Percentiles rank a stretch among this genome's conserved stretches.
Evolutionary conservation across 2,888 invertebrate genomes (phyloP).

Genomic region (Chrysina gloriosa): DNA sequence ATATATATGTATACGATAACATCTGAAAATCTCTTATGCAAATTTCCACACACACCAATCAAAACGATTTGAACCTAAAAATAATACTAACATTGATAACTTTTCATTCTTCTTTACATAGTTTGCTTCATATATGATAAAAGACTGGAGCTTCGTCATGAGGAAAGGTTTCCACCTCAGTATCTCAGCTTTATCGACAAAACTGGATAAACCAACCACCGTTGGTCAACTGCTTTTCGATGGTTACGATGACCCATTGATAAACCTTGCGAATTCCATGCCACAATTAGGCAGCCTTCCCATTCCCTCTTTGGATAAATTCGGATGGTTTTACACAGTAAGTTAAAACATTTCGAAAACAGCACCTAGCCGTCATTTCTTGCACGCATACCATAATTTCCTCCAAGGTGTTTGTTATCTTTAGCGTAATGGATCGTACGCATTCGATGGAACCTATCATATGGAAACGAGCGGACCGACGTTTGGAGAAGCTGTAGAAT

Average conservation of each 20-base stretch:
- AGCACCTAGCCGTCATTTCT: too few relatives aligned
- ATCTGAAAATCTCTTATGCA: too few relatives aligned
- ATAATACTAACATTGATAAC: neutral
- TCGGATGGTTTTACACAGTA: conserved; percentile 87
- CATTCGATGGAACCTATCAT: conserved; percentile 81
- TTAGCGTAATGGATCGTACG: conserved; percentile 81
- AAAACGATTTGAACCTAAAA: too few relatives aligned
- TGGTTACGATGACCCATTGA: conserved; percentile 81
- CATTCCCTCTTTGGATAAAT: conserved; percentile 74
- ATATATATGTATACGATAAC: too few relatives aligned
- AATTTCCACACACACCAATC: too few relatives aligned
- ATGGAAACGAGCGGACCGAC: conserved; percentile 79
- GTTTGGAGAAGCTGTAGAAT: conserved; percentile 77
- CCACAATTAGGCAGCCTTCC: conserved; percentile 56
- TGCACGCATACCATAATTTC: too few relatives aligned
- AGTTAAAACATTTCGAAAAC: conserved; percentile 46
- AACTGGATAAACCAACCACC: conserved; percentile 71
- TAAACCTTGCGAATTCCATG: conserved; percentile 73
- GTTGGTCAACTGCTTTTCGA: conserved; percentile 81
- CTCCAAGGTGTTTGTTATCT: too few relatives aligned
- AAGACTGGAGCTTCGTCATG: conserved; percentile 70
- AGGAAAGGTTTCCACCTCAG: conserved; percentile 73
- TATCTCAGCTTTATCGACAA: conserved; percentile 68
- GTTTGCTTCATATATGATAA: conserved; percentile 71
- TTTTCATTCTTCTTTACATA: conserved; percentile 56